Conservation (phyloP, 2,888 invertebrate species). For the Cactoblastis cactorum region DNA sequence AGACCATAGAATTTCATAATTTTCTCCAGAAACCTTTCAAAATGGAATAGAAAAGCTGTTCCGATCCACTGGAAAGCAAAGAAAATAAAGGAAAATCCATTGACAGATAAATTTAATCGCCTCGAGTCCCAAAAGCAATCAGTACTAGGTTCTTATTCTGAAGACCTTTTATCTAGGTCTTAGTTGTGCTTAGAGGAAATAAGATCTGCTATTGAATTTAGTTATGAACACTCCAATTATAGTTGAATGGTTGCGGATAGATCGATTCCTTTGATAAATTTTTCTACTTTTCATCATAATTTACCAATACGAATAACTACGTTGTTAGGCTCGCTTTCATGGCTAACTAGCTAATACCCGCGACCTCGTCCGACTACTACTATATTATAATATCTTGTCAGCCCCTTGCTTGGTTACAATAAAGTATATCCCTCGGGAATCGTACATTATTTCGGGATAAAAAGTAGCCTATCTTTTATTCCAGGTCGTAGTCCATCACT, state of each 20-base stretch:
- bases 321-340: too few species aligned
- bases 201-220: background rate
- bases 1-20: background rate
- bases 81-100: background rate
- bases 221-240: background rate
- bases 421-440: too few species aligned
- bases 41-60: background rate
- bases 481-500: too few species aligned
- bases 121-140: background rate
- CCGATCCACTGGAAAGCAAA: background rate
- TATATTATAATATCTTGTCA: too few species aligned
- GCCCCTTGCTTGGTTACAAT: too few species aligned
- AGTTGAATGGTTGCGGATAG: background rate
- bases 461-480: too few species aligned
- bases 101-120: conserved; percentile 4
- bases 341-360: too few species aligned
- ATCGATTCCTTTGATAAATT: too few species aligned
- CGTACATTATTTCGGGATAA: too few species aligned
- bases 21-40: background rate
- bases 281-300: too few species aligned
- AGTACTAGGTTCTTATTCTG: background rate
- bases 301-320: too few species aligned
- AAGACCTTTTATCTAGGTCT: background rate
- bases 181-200: background rate
- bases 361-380: too few species aligned